Base-by-base conservation (phyloP, 1,140 invertebrate genomes). In the Macrocentrus cingulum region DNA sequence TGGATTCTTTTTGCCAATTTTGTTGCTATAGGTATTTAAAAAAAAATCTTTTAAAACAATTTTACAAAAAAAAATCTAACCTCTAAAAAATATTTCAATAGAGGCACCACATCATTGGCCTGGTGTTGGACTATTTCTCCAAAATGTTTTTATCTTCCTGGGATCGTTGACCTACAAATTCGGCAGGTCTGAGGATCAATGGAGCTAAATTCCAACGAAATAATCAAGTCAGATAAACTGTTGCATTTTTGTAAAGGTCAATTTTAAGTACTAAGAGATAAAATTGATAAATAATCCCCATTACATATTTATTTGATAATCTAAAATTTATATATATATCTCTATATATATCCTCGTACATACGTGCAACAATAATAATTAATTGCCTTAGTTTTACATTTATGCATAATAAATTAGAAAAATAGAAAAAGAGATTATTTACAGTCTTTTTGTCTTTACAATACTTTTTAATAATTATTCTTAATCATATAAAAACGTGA, bases 61-160 rank as follows among this genome's bases (percentile, higher is more conserved):
- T 51, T 45, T 45, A 18, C 41, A 18, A 34, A 37, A 15, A n/a
- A 46, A 18, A 13, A 46, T 46, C 15, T 49, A 25, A 48, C 15
- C 13, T 45, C 20, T 18, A 45, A 20, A 8, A 45, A 19, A 19
- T 2, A 18, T 6, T 45, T 3, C 15, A 18, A 19, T 6, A 5
- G 77, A 67, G 55, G 68, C 56, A 9, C 4, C 46, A 42, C 70
- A 78, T 62, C 76, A 87, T 34, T 94, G 91, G 86, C 89, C 94
- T 1, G 95, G 96, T 6, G 88, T 98, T 50, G 92, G 91, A 44
- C 77, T 99, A 1, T 95, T 99, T 67, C 80, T 98, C 29, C 95
- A 99, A 79, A 99, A 98, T 77, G 83, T 93, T 0, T 90, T 98
- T 59, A 99, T 99, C 66, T 97, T 99, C 70, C 81, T 92, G 53